Percentiles rank a stretch among this genome's conserved stretches.
Evolutionary conservation across 2,797 vertebrate species (phyloP).

Genomic region (Microchirus variegatus): DNA sequence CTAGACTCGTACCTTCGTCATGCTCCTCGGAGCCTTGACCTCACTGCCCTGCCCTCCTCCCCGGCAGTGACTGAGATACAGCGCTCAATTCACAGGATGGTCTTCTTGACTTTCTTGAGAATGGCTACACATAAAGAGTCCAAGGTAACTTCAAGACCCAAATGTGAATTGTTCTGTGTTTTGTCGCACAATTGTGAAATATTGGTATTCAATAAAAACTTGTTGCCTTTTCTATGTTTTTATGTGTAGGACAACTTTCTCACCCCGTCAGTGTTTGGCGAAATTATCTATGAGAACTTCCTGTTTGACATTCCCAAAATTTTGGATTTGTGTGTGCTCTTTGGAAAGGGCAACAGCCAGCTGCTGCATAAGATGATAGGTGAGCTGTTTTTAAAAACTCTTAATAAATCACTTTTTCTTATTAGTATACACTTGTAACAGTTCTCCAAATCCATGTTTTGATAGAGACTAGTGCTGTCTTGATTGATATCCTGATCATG

Average conservation of each 20-base stretch:
- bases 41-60: slow-evolving; percentile 62
- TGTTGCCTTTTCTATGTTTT: neutral
- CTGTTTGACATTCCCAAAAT: slow-evolving; percentile 98
- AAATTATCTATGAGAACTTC: slow-evolving; percentile 96
- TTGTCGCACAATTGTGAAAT: too few species aligned
- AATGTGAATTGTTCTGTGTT: too few species aligned
- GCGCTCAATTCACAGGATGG: slow-evolving; percentile 81
- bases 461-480: too few species aligned
- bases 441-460: too few species aligned
- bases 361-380: slow-evolving; percentile 96
- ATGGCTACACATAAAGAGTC: slow-evolving; percentile 98
- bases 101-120: slow-evolving; percentile 94
- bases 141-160: slow-evolving; percentile 78
- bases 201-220: neutral
- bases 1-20: slow-evolving; percentile 91
- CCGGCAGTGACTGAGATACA: slow-evolving; percentile 83
- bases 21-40: slow-evolving; percentile 88
- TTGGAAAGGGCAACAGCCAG: slow-evolving; percentile 91
- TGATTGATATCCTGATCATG: too few species aligned
- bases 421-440: too few species aligned
- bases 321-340: slow-evolving; percentile 94
- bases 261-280: slow-evolving; percentile 91
- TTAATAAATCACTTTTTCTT: neutral
- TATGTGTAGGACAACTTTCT: slow-evolving; percentile 89
- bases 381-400: slow-evolving; percentile 48